These are phyloP conservation scores for Oryzias curvinotus DNA, from an alignment of 2,113 vertebrate genomes.

Conservation along the genomic window DNA sequence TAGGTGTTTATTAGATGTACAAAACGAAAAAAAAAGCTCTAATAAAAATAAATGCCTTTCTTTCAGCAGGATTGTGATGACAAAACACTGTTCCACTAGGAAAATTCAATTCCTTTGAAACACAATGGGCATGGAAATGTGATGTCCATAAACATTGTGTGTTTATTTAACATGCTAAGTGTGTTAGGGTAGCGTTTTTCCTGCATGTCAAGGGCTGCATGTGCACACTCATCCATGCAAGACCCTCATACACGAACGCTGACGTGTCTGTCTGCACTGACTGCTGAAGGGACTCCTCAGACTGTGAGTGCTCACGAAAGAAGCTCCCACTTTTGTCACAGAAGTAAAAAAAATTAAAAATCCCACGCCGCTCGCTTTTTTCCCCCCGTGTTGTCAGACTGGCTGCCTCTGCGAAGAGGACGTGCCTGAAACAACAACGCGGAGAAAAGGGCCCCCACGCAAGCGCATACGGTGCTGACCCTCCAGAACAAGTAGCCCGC, in stretches of 20 bases:
- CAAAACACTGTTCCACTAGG: neutral
- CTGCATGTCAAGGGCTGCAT: conserved; percentile 38
- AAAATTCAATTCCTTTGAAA: neutral
- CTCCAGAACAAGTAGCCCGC: conserved; percentile 66
- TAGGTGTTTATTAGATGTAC: no score
- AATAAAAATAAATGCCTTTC: no score
- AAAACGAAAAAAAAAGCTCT: no score
- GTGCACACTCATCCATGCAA: conserved; percentile 11
- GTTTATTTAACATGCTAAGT: conserved; percentile 25
- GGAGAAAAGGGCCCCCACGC: conserved; percentile 78
- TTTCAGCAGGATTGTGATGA: no score
- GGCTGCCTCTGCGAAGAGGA: conserved; percentile 69
- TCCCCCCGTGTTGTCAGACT: conserved; percentile 40
- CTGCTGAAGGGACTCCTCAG: conserved; percentile 15
- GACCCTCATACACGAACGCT: conserved; percentile 5
- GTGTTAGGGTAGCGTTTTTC: conserved; percentile 27
- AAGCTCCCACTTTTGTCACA: conserved; percentile 12
- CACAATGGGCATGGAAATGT: neutral
- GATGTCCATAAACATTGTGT: conserved; percentile 12
- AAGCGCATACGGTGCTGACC: conserved; percentile 51
- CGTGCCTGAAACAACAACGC: conserved; percentile 86
- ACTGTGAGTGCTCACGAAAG: conserved; percentile 13
- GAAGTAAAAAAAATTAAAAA: neutral
- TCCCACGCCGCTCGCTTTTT: conserved; percentile 1
- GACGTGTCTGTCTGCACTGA: conserved; percentile 7